Percentiles rank a stretch among this genome's conserved stretches.
These are phyloP conservation scores for Characodon lateralis DNA, from an alignment of 2,797 vertebrate species.

Conservation along the genomic window DNA sequence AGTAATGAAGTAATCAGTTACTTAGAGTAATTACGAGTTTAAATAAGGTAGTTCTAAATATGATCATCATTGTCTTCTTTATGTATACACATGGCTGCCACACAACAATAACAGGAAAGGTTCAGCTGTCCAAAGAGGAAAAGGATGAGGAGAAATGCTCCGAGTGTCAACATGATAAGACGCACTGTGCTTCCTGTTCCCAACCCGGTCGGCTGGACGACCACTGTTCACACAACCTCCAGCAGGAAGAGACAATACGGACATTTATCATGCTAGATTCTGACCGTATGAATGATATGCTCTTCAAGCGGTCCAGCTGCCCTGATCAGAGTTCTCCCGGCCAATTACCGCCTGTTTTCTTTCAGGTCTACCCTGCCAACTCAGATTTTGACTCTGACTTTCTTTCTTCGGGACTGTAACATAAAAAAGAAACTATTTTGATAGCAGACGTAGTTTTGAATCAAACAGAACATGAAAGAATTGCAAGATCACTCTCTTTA, in stretches of 20 bases:
- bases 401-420: neutral
- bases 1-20: neutral
- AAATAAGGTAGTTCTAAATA: slow-evolving; percentile 14
- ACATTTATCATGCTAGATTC: slow-evolving; percentile 16
- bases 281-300: slow-evolving; percentile 13
- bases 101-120: slow-evolving; percentile 80
- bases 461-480: slow-evolving; percentile 5
- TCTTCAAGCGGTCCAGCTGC: slow-evolving; percentile 5
- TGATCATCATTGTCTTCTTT: slow-evolving; percentile 16
- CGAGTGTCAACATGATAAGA: slow-evolving; percentile 78
- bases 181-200: slow-evolving; percentile 64
- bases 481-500: neutral
- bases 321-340: neutral
- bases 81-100: slow-evolving; percentile 27
- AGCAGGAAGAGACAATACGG: slow-evolving; percentile 5
- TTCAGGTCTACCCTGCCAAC: neutral
- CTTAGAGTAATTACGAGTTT: neutral
- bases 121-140: slow-evolving; percentile 69
- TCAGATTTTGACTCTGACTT: neutral
- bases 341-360: neutral
- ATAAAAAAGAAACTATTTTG: neutral
- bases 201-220: slow-evolving; percentile 57
- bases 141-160: slow-evolving; percentile 74
- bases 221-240: slow-evolving; percentile 35
- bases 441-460: neutral